Percentiles rank a stretch among this genome's conserved stretches.
phyloP scores from a whole-genome alignment of 2,113 vertebrate species.

The Vulpes ferrilata region DNA sequence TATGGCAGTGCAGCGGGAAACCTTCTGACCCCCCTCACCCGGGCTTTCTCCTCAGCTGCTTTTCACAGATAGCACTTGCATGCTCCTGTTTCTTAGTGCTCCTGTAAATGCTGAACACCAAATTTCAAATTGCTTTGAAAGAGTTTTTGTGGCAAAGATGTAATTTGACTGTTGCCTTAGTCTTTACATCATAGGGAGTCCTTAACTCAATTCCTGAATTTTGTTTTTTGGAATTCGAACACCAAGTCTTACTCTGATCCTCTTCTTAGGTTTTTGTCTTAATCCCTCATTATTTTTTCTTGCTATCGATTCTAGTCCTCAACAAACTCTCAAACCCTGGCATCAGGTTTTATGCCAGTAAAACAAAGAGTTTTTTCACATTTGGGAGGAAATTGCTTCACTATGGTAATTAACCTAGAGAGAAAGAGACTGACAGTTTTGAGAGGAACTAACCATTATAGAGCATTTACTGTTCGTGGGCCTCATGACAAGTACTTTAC shows the following conservation, averaged over 20 bases:
- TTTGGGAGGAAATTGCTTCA: neutral
- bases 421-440: neutral
- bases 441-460: neutral
- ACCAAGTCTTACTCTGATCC: neutral
- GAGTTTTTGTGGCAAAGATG: neutral
- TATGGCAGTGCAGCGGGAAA: neutral
- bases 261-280: neutral
- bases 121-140: neutral
- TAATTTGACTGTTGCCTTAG: neutral
- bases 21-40: neutral
- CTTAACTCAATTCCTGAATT: neutral
- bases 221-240: conserved; percentile 9
- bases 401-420: neutral
- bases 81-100: neutral
- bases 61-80: neutral
- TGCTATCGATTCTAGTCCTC: neutral
- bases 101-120: neutral
- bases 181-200: neutral
- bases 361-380: neutral
- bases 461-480: neutral
- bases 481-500: neutral
- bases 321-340: neutral
- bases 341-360: neutral
- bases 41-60: neutral
- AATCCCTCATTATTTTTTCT: neutral